phyloP scores from a whole-genome alignment of 2,888 invertebrate genomes.

The Parnassius apollo region DNA sequence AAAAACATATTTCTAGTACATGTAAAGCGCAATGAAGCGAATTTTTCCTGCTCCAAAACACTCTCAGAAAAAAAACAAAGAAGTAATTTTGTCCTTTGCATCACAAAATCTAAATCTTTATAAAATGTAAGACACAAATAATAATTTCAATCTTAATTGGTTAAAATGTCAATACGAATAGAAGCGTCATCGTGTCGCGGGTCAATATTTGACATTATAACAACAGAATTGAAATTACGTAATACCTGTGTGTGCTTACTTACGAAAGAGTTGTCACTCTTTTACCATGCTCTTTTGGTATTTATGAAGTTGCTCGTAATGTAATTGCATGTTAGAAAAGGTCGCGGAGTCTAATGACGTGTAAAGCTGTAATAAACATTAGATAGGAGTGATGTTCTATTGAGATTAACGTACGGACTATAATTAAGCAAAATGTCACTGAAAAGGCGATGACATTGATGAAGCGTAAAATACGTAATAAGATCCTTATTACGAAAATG shows the following conservation, averaged over 20 bases:
- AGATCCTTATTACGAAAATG: not conserved
- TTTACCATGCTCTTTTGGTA: conserved; percentile 43
- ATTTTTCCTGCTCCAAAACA: no score
- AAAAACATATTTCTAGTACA: no score
- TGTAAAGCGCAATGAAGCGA: no score
- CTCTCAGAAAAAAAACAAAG: conserved; percentile 1
- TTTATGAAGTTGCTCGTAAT: conserved; percentile 57
- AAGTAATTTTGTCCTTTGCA: conserved; percentile 18
- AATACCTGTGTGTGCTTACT: conserved; percentile 42
- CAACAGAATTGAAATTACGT: conserved; percentile 55
- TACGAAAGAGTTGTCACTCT: conserved; percentile 63
- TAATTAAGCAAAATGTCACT: conserved; percentile 32
- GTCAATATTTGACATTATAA: conserved; percentile 77
- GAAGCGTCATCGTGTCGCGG: conserved; percentile 56
- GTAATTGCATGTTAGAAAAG: conserved; percentile 59
- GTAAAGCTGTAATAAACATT: conserved; percentile 46
- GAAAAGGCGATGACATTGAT: conserved; percentile 1
- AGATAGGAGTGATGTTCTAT: conserved; percentile 43
- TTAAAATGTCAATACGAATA: conserved; percentile 51
- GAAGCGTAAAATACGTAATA: not conserved
- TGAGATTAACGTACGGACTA: conserved; percentile 40
- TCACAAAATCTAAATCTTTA: conserved; percentile 29
- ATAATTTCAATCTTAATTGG: conserved; percentile 26
- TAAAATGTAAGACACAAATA: conserved; percentile 3
- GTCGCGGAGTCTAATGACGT: conserved; percentile 46